Evolutionary conservation across 53 echinoderm and acorn worm species (phyloP).

Genomic region (Holothuria leucospilota): DNA sequence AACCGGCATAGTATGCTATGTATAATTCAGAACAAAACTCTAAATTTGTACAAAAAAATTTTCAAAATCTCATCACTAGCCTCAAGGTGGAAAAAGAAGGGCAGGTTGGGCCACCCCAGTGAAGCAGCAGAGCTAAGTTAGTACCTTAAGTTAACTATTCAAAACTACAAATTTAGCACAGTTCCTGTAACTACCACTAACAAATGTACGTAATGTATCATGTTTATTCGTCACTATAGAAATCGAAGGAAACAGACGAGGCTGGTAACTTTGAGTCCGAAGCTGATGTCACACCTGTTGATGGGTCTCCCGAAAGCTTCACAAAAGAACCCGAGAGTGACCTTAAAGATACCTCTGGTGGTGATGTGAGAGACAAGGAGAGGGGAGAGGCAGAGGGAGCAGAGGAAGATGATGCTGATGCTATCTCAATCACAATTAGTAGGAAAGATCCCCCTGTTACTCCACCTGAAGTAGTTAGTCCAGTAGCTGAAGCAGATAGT

Average conservation of each 20-base stretch:
- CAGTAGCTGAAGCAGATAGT: constrained; percentile 19
- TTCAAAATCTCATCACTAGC: too few relatives aligned
- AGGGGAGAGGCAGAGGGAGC: constrained; percentile 34
- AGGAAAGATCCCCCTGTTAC: constrained; percentile 12
- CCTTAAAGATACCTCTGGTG: not conserved
- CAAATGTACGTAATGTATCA: too few relatives aligned
- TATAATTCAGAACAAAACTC: too few relatives aligned
- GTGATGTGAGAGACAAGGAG: not conserved
- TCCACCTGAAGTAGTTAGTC: not conserved
- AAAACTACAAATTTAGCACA: too few relatives aligned
- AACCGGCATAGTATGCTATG: too few relatives aligned
- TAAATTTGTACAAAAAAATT: too few relatives aligned
- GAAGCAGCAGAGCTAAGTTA: too few relatives aligned
- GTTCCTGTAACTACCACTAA: too few relatives aligned
- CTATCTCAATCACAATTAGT: constrained; percentile 15
- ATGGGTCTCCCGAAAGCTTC: too few relatives aligned
- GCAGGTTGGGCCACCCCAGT: too few relatives aligned
- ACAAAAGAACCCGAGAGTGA: not conserved
- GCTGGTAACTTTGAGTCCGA: not conserved
- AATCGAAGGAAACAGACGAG: not conserved
- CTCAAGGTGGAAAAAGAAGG: too few relatives aligned
- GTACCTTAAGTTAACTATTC: too few relatives aligned
- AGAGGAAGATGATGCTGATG: constrained; percentile 23
- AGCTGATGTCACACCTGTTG: not conserved
- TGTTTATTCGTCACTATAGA: not conserved